These are phyloP conservation scores for Tipula vernalis DNA, from an alignment of 2,888 invertebrate species.

Conservation along the genomic window DNA sequence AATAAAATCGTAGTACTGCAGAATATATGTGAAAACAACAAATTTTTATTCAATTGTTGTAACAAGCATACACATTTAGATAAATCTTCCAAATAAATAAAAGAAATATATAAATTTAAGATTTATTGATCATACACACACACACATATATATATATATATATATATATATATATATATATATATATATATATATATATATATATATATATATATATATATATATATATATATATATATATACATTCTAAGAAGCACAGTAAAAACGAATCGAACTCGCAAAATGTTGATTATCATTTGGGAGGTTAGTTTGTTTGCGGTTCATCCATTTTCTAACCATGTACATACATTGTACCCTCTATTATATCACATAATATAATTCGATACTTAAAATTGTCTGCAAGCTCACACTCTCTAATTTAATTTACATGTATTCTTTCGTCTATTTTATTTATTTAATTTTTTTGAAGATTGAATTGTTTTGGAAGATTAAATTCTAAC, in stretches of 20 bases:
- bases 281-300: background rate
- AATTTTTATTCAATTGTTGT: background rate
- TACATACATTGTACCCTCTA: background rate
- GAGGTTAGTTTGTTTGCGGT: background rate
- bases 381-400: background rate
- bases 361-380: background rate
- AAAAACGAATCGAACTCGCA: background rate
- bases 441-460: background rate
- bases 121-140: background rate
- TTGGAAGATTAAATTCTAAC: slow-evolving; percentile 4
- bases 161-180: too few species aligned
- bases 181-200: too few species aligned
- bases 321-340: background rate
- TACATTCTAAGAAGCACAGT: too few species aligned
- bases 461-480: background rate
- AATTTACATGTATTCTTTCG: background rate
- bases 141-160: background rate
- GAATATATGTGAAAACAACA: background rate
- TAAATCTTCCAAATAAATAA: background rate
- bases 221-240: too few species aligned
- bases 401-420: background rate
- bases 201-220: too few species aligned
- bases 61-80: background rate
- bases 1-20: background rate
- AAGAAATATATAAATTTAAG: background rate